phyloP scores from a whole-genome alignment of 2,113 vertebrate genomes.

The Passerina amoena region DNA sequence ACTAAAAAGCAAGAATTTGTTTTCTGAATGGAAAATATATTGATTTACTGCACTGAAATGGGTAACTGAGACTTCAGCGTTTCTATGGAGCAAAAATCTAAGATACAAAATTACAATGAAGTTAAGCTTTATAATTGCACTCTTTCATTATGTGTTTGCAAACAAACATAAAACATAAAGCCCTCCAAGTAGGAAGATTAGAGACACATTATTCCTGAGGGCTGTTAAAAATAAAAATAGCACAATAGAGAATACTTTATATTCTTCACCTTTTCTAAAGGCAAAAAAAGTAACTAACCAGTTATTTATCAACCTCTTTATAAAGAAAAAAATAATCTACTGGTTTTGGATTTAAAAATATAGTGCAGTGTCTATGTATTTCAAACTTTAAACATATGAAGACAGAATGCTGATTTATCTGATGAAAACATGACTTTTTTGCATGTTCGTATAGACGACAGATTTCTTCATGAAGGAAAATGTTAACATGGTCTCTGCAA shows the following conservation, averaged over 20 bases:
- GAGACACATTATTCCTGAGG: neutral
- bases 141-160: constrained; percentile 2
- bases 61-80: neutral
- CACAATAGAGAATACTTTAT: neutral
- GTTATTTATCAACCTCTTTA: neutral
- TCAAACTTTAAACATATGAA: neutral
- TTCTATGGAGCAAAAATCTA: neutral
- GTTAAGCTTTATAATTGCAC: neutral
- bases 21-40: constrained; percentile 4
- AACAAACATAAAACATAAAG: constrained; percentile 39
- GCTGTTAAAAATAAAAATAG: neutral
- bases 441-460: neutral
- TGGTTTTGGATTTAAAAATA: neutral
- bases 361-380: neutral
- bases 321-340: neutral
- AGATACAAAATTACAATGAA: neutral
- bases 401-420: neutral
- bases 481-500: neutral
- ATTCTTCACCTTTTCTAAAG: neutral
- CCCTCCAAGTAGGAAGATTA: neutral
- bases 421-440: neutral
- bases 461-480: neutral
- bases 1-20: neutral
- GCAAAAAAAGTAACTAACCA: neutral
- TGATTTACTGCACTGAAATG: neutral